These are phyloP conservation scores for Perccottus glenii DNA, from an alignment of 2,113 vertebrate species.

Conservation along the genomic window DNA sequence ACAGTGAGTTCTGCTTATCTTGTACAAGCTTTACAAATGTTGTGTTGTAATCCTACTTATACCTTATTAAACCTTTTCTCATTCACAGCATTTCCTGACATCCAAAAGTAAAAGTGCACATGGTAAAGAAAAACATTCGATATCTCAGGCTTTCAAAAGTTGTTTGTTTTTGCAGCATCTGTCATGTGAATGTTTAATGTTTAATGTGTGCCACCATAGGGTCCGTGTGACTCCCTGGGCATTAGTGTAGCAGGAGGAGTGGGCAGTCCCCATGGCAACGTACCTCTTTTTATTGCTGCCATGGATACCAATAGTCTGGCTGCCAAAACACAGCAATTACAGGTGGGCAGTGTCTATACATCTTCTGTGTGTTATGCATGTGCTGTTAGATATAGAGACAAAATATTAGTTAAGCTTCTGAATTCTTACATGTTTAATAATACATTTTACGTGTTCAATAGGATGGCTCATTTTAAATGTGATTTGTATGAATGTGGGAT, in stretches of 20 bases:
- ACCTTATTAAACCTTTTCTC: neutral
- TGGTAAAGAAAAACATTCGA: slow-evolving; percentile 40
- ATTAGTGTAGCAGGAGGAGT: slow-evolving; percentile 89
- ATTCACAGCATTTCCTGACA: slow-evolving; percentile 26
- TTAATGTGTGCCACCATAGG: slow-evolving; percentile 68
- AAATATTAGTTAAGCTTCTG: too few species aligned
- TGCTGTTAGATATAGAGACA: neutral
- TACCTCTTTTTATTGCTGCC: slow-evolving; percentile 90
- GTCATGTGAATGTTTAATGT: slow-evolving; percentile 13
- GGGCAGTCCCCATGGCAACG: slow-evolving; percentile 89
- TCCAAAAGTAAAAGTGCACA: slow-evolving; percentile 62
- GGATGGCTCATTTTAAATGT: slow-evolving; percentile 1
- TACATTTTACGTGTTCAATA: too few species aligned
- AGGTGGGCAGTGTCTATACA: slow-evolving; percentile 71
- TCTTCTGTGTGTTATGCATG: neutral
- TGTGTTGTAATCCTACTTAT: neutral
- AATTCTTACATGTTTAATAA: too few species aligned
- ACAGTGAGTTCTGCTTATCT: slow-evolving; percentile 32
- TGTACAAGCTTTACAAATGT: neutral
- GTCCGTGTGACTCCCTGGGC: slow-evolving; percentile 84
- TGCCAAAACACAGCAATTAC: slow-evolving; percentile 87
- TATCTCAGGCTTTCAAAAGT: neutral
- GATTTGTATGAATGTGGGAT: slow-evolving; percentile 19
- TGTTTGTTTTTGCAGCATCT: slow-evolving; percentile 4
- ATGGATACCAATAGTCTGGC: slow-evolving; percentile 90